Conservation (phyloP, 2,797 vertebrate species). For the Gadopsis bispinosus region DNA sequence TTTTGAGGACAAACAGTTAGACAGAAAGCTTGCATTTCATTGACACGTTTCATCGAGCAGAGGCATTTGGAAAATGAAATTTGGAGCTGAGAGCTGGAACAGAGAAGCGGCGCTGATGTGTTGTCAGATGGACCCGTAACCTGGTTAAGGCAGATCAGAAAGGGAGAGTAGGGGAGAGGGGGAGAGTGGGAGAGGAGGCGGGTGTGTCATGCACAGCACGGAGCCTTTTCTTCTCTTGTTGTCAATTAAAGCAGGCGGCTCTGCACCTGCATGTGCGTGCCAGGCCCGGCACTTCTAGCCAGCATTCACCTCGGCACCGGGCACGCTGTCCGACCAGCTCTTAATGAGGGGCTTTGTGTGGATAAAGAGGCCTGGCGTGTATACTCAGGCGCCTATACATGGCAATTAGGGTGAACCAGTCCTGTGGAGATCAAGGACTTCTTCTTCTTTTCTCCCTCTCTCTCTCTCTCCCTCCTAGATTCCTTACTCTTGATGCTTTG, state of each 20-base stretch:
- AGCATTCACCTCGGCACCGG: slow-evolving; percentile 69
- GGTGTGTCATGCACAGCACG: slow-evolving; percentile 67
- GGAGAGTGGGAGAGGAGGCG: slow-evolving; percentile 24
- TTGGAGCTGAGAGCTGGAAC: slow-evolving; percentile 30
- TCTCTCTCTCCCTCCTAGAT: slow-evolving; percentile 8
- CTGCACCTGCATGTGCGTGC: slow-evolving; percentile 77
- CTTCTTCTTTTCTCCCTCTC: slow-evolving; percentile 13
- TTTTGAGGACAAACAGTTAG: not conserved
- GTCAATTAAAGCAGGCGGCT: slow-evolving; percentile 78
- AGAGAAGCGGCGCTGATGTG: slow-evolving; percentile 49
- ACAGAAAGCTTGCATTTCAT: slow-evolving; percentile 9
- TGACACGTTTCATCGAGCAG: slow-evolving; percentile 34
- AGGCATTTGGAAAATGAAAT: slow-evolving; percentile 27
- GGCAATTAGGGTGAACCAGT: slow-evolving; percentile 76
- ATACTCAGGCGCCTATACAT: slow-evolving; percentile 63
- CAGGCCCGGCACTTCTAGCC: slow-evolving; percentile 55
- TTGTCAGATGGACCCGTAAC: slow-evolving; percentile 64
- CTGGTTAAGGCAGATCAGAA: slow-evolving; percentile 68
- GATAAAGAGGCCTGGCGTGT: slow-evolving; percentile 69
- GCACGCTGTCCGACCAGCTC: slow-evolving; percentile 70
- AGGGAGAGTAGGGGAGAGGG: slow-evolving; percentile 27
- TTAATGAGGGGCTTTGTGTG: slow-evolving; percentile 81
- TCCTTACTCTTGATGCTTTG: slow-evolving; percentile 28
- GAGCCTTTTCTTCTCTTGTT: slow-evolving; percentile 70
- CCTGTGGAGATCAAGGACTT: slow-evolving; percentile 60